Evolutionary conservation across 2,797 vertebrate species (phyloP).

Genomic region (Thamnophis elegans): DNA sequence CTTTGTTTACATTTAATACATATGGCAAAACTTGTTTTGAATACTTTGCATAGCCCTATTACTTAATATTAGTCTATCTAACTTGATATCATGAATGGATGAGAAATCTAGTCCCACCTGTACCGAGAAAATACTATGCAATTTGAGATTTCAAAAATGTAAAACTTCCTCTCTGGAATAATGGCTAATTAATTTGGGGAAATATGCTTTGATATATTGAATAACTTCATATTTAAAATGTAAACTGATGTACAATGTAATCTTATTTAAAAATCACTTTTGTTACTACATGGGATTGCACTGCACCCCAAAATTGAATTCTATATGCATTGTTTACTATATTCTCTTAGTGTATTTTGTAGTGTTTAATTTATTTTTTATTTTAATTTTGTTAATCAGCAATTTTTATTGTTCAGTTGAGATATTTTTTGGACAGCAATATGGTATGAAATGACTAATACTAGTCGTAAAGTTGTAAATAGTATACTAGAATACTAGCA

Average conservation of each 20-base stretch:
- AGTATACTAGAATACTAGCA: not conserved
- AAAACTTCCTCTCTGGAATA: not conserved
- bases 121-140: not conserved
- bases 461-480: not conserved
- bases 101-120: not conserved
- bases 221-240: not conserved
- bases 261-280: not conserved
- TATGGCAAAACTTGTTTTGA: not conserved
- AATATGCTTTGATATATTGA: not conserved
- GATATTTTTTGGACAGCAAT: not conserved
- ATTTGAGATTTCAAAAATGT: not conserved
- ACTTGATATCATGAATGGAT: not conserved
- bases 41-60: not conserved
- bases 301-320: not conserved
- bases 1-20: no score
- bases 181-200: not conserved
- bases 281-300: not conserved
- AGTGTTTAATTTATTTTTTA: not conserved
- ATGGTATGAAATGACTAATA: not conserved
- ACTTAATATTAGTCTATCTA: not conserved
- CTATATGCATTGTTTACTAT: not conserved
- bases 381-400: not conserved
- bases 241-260: not conserved
- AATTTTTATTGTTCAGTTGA: not conserved
- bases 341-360: not conserved